Base-by-base conservation (phyloP, 2,113 vertebrate genomes). In the Glaucomys volans region DNA sequence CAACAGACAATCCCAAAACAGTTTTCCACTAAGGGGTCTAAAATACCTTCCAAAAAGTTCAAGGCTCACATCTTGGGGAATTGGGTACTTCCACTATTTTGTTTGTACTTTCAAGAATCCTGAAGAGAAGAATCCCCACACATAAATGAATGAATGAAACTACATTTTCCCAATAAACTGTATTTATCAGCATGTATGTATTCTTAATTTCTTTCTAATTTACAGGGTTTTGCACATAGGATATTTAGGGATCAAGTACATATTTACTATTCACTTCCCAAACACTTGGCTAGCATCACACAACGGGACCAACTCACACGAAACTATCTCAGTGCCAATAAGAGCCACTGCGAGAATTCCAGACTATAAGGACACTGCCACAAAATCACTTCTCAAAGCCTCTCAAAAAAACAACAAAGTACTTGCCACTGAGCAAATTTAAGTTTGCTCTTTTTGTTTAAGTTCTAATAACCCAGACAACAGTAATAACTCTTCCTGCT, bases 201-300 rank as follows among this genome's bases (percentile, higher is more conserved):
- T 50, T 67, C 47, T 87, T 90, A 83, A 96, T 87, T 77, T 85
- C 8, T 66, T 97, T 85, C 67, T 92, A 54, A 83, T 54, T 81
- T 94, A 74, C 57, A 88, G 83, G 47, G 16, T 28, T 93, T 94
- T 91, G 52, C 57, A 95, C 59, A 93, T 2, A 83, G 77, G 64
- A 50, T 83, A 88, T 85, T 64, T 79, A 37, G 20, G 50, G 42
- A 79, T 87, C 12, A 22, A 85, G 52, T 90, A 59, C 89, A 84
- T 24, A 93, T 86, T 90, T 57, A 64, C 52, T 66, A 32, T 40
- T 66, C n/a, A 32, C 54, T 85, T 94, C 42, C 28, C 40, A 97
- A 88, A 66, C 4, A 2, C 44, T 24, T 50, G 0, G 24, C 17
- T 47, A 18, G 57, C 40, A 69, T 44, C 32, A 16, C 18, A 44